Conservation (phyloP, 1,140 invertebrate species). For the Lycorma delicatula region DNA sequence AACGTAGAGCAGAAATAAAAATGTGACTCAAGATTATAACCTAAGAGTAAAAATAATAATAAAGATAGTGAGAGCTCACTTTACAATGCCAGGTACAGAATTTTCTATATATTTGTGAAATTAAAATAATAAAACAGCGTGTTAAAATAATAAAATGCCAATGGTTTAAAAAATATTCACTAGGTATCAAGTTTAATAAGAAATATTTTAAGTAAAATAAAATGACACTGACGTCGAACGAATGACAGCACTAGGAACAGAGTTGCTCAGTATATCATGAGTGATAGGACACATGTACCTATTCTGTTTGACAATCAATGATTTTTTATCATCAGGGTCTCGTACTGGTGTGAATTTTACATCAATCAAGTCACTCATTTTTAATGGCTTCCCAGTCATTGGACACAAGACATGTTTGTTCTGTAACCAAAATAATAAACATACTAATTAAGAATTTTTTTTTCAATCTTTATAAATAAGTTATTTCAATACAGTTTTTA, state of each 20-base stretch:
- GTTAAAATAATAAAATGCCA: constrained; percentile 22
- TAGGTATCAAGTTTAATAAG: not conserved
- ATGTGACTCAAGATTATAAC: too few species aligned
- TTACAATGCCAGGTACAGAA: too few species aligned
- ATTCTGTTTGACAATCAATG: constrained; percentile 72
- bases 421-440: too few species aligned
- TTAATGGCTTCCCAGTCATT: constrained; percentile 81
- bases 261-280: constrained; percentile 91
- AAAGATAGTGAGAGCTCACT: too few species aligned
- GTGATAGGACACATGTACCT: constrained; percentile 97
- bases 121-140: not conserved
- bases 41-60: too few species aligned
- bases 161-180: not conserved
- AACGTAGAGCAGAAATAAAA: too few species aligned
- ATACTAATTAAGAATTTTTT: too few species aligned
- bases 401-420: constrained; percentile 93
- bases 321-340: constrained; percentile 73
- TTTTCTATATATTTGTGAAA: too few species aligned
- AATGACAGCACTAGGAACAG: constrained; percentile 85
- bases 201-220: too few species aligned
- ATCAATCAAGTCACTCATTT: constrained; percentile 85
- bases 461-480: too few species aligned
- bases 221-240: constrained; percentile 66
- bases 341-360: constrained; percentile 90
- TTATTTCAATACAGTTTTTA: too few species aligned